Base-by-base conservation (phyloP, 1,140 invertebrate species). In the Drosophila melanica region DNA sequence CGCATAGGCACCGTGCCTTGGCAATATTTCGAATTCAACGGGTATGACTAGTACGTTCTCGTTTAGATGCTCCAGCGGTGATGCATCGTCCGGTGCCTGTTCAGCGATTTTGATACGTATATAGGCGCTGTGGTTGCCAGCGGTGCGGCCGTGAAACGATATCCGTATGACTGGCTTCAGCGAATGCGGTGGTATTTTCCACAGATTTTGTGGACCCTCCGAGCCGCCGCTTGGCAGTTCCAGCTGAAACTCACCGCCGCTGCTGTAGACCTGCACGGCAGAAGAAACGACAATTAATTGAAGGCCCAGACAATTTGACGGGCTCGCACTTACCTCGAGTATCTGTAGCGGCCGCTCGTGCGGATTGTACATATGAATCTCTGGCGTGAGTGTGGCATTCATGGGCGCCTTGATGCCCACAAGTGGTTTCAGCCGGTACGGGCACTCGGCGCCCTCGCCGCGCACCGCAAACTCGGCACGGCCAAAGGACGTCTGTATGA, bases 311-410 rank as follows among this genome's bases (percentile, higher is more conserved):
- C 30, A 30, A 9, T 8, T 41, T 4, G 1, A 6, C 18, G 12
- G 10, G 2, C 8, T 6, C 10, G 12, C 2, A 53, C 51, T 50
- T 2, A 92, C 68, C 86, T 92, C 82, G 1, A 85, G 68, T 93
- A 97, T 97, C 94, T 98, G 97, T 90, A 99, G 94, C 62, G 95
- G 93, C 78, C 95, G 94, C 80, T 95, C 94, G 92, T 98, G 96
- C 81, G 98, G 98, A 95, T 99, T 99, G 93, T 98, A 96, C 93
- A 99, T 95, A 79, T 96, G 95, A 86, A 99, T 98, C 80, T 98
- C 93, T 59, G 97, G 96, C 77, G 96, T 95, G 92, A 98, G 97
- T 73, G 96, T 97, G 68, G 97, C 96, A 93, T 99, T 99, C 77
- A 97, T 93, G 60, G 98, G 98, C 92, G 99, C 95, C 92, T 96